Conservation (phyloP, 2,888 invertebrate species). For the Erannis defoliaria region DNA sequence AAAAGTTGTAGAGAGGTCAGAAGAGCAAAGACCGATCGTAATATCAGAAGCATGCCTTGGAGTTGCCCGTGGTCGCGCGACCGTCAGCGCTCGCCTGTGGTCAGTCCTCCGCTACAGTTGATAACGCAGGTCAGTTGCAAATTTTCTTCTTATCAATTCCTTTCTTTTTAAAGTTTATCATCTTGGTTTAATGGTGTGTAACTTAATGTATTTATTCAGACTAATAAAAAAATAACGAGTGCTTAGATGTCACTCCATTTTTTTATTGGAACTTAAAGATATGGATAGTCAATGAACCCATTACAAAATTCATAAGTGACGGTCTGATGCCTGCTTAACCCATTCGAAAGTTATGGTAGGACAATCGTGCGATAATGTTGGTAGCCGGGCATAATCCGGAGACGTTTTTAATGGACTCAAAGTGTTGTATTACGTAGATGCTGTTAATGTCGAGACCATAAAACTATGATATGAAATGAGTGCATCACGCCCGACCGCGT, state of each 20-base stretch:
- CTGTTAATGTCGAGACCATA: constrained; percentile 73
- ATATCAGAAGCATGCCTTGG: constrained; percentile 72
- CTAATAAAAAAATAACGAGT: constrained; percentile 20
- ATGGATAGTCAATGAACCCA: constrained; percentile 63
- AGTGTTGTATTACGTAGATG: constrained; percentile 62
- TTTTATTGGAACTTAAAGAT: constrained; percentile 55
- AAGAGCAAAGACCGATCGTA: constrained; percentile 56
- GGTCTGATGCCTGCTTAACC: constrained; percentile 51
- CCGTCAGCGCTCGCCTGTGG: constrained; percentile 67
- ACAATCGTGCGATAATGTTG: constrained; percentile 67
- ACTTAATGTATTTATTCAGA: constrained; percentile 16
- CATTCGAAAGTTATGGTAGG: constrained; percentile 63
- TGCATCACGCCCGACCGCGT: constrained; percentile 46
- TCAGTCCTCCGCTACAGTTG: constrained; percentile 70
- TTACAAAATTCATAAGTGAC: constrained; percentile 56
- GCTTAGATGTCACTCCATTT: constrained; percentile 42
- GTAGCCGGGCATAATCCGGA: constrained; percentile 68
- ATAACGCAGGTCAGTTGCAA: constrained; percentile 69
- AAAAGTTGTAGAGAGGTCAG: constrained; percentile 57
- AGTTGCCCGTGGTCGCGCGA: constrained; percentile 80
- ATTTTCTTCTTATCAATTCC: constrained; percentile 16
- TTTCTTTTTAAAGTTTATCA: not conserved
- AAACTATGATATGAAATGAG: constrained; percentile 58
- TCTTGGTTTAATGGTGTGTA: constrained; percentile 13
- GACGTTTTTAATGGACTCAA: constrained; percentile 78